phyloP scores from a whole-genome alignment of 2,113 vertebrate genomes.

The Pogonocichla stellata region DNA sequence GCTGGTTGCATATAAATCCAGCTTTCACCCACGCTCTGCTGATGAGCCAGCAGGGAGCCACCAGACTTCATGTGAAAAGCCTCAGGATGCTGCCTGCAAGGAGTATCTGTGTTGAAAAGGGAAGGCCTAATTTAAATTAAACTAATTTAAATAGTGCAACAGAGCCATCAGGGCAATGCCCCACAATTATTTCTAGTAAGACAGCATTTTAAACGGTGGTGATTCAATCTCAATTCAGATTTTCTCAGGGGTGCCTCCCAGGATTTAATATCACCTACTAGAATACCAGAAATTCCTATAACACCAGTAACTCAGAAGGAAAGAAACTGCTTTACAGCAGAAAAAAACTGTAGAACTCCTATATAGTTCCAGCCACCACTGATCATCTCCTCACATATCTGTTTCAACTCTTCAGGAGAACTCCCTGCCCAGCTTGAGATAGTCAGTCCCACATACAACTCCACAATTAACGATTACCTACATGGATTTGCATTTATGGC shows the following conservation, averaged over 20 bases:
- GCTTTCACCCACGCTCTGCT: background rate
- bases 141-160: background rate
- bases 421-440: background rate
- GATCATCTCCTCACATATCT: background rate
- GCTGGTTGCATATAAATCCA: background rate
- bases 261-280: background rate
- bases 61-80: background rate
- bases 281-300: background rate
- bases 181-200: background rate
- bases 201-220: background rate
- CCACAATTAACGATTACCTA: background rate
- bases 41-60: background rate
- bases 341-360: background rate
- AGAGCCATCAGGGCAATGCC: background rate
- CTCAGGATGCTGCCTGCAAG: background rate
- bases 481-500: background rate
- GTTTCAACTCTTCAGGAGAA: background rate
- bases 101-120: background rate
- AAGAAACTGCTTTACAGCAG: background rate
- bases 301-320: background rate
- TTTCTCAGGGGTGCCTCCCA: background rate
- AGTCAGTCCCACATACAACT: background rate
- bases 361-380: background rate
- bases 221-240: background rate
- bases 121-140: background rate